These are phyloP conservation scores for Hyposmocoma kahamanoa DNA, from an alignment of 1,140 invertebrate genomes.

Conservation along the genomic window DNA sequence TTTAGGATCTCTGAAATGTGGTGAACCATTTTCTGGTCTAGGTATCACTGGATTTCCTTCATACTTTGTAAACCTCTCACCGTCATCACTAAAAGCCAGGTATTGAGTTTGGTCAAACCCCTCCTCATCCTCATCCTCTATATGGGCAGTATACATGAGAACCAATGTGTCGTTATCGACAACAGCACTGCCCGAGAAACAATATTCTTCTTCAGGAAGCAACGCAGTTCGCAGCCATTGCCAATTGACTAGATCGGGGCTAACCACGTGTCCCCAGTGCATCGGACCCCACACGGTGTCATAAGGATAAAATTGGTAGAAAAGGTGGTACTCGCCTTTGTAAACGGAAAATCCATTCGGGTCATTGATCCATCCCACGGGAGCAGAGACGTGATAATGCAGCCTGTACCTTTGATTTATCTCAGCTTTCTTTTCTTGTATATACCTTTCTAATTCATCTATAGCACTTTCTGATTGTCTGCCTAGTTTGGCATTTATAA, in stretches of 20 bases:
- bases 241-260: slow-evolving; percentile 58
- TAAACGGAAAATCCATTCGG: slow-evolving; percentile 63
- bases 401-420: slow-evolving; percentile 42
- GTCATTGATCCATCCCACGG: slow-evolving; percentile 68
- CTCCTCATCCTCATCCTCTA: slow-evolving; percentile 25
- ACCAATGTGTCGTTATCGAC: slow-evolving; percentile 37
- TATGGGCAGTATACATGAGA: slow-evolving; percentile 59
- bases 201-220: slow-evolving; percentile 52
- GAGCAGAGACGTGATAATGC: slow-evolving; percentile 48
- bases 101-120: slow-evolving; percentile 55
- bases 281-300: slow-evolving; percentile 53
- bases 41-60: slow-evolving; percentile 53
- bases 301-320: slow-evolving; percentile 63
- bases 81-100: slow-evolving; percentile 53
- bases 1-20: slow-evolving; percentile 68
- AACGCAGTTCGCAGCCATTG: slow-evolving; percentile 53
- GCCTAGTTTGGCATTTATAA: slow-evolving; percentile 2
- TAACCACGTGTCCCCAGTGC: slow-evolving; percentile 61
- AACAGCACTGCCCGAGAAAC: slow-evolving; percentile 62
- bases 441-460: slow-evolving; percentile 42
- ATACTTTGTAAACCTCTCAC: slow-evolving; percentile 52
- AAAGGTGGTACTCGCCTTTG: slow-evolving; percentile 59
- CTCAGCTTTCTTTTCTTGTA: slow-evolving; percentile 32
- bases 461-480: slow-evolving; percentile 20
- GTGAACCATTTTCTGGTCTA: slow-evolving; percentile 32